A percentile compares a stretch with the other conserved stretches of the same genome.
phyloP scores from a whole-genome alignment of 2,888 invertebrate species.

The Taenaris catops region DNA sequence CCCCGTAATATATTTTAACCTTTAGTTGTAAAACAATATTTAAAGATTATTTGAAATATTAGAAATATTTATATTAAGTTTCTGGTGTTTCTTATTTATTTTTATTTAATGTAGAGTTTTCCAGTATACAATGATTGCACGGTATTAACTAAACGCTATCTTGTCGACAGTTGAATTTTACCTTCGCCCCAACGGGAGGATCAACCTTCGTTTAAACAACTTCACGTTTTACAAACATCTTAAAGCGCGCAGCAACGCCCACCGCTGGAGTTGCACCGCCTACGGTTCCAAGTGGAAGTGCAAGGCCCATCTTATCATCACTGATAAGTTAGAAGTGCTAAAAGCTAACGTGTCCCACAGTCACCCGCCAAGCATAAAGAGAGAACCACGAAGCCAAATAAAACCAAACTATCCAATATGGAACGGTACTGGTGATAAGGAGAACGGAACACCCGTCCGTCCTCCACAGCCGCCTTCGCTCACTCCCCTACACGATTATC shows the following conservation, averaged over 20 bases:
- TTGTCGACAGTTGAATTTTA: conserved; percentile 47
- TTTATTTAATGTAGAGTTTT: background rate
- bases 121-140: background rate
- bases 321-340: conserved; percentile 56
- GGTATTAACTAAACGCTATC: conserved; percentile 10
- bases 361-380: conserved; percentile 47
- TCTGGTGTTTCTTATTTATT: conserved; percentile 1
- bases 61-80: background rate
- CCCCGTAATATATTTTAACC: too few relatives aligned
- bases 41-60: too few relatives aligned
- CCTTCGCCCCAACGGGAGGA: conserved; percentile 57
- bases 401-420: conserved; percentile 18
- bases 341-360: conserved; percentile 55
- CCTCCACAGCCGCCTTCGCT: conserved; percentile 28
- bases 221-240: conserved; percentile 66
- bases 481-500: conserved; percentile 52
- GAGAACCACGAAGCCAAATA: conserved; percentile 24
- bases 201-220: conserved; percentile 61
- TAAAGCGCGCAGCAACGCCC: conserved; percentile 54
- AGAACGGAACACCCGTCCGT: conserved; percentile 21
- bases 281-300: conserved; percentile 65
- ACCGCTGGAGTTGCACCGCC: conserved; percentile 65
- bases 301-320: conserved; percentile 61
- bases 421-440: conserved; percentile 26
- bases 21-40: background rate